A percentile compares a stretch with the other conserved stretches of the same genome.
phyloP scores from a whole-genome alignment of 2,797 vertebrate genomes.

The Pyrrhura leucotis region DNA sequence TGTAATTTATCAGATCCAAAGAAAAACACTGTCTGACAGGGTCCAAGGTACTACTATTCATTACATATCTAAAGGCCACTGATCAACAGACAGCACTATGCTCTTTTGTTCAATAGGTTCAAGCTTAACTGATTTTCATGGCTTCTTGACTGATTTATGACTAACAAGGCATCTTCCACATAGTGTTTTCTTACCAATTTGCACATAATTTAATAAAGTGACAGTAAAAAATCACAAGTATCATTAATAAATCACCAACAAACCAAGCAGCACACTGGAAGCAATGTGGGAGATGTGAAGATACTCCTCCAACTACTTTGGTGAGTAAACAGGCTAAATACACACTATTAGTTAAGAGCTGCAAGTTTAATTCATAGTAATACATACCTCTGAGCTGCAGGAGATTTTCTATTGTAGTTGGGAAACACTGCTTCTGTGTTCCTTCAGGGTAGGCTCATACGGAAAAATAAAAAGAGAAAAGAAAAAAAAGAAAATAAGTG shows the following conservation, averaged over 20 bases:
- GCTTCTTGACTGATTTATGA: constrained; percentile 64
- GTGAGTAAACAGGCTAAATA: constrained; percentile 10
- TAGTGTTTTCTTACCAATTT: constrained; percentile 55
- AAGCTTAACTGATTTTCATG: constrained; percentile 74
- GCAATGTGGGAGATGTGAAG: constrained; percentile 7
- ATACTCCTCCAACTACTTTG: background rate
- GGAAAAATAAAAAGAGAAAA: background rate
- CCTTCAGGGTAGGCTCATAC: background rate
- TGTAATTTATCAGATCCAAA: constrained; percentile 68
- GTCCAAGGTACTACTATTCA: constrained; percentile 56
- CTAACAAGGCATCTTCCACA: constrained; percentile 58
- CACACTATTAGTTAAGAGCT: background rate
- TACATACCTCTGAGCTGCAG: background rate
- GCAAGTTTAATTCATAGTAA: background rate
- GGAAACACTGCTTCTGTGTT: background rate
- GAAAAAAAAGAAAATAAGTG: background rate
- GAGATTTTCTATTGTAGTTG: background rate
- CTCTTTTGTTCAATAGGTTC: constrained; percentile 56
- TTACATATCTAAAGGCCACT: constrained; percentile 61
- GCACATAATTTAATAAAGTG: constrained; percentile 60
- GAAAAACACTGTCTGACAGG: constrained; percentile 59
- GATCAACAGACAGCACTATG: constrained; percentile 58
- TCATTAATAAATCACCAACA: constrained; percentile 57
- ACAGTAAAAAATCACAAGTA: constrained; percentile 62
- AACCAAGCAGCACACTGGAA: constrained; percentile 37